phyloP scores from a whole-genome alignment of 2,888 invertebrate genomes.

The Timandra comae region DNA sequence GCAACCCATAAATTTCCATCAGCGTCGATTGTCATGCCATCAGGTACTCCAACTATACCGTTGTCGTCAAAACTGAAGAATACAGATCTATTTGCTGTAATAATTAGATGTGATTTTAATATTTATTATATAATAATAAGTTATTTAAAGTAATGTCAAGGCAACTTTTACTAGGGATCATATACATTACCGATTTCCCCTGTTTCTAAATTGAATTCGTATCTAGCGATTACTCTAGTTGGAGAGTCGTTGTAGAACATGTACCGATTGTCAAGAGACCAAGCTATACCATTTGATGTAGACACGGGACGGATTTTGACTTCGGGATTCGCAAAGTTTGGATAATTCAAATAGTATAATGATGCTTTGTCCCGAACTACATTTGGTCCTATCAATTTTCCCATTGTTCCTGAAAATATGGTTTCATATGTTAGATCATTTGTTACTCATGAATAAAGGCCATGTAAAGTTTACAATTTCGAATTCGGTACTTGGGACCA shows the following conservation, averaged over 20 bases:
- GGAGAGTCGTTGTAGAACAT: conserved; percentile 2
- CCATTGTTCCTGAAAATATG: too few relatives aligned
- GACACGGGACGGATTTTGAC: not conserved
- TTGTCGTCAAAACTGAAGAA: conserved; percentile 10
- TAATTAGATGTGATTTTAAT: not conserved
- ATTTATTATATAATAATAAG: too few relatives aligned
- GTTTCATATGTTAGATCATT: too few relatives aligned
- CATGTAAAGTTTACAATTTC: too few relatives aligned
- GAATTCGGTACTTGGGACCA: too few relatives aligned
- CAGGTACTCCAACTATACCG: conserved; percentile 47
- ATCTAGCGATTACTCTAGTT: not conserved
- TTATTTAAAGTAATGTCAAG: too few relatives aligned
- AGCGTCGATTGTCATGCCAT: conserved; percentile 82
- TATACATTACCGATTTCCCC: conserved; percentile 7
- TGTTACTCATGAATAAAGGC: too few relatives aligned
- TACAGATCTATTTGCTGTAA: conserved; percentile 6
- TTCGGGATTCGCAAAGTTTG: not conserved
- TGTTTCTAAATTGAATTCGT: not conserved
- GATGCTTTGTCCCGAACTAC: not conserved
- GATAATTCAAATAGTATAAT: not conserved
- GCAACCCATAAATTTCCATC: conserved; percentile 82
- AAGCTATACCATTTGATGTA: conserved; percentile 31
- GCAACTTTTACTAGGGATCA: too few relatives aligned
- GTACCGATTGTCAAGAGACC: conserved; percentile 53
- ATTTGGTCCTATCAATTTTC: too few relatives aligned